A percentile compares a stretch with the other conserved stretches of the same genome.
Conservation (phyloP, 2,797 vertebrate genomes). For the Schizopygopsis pylzovi region DNA sequence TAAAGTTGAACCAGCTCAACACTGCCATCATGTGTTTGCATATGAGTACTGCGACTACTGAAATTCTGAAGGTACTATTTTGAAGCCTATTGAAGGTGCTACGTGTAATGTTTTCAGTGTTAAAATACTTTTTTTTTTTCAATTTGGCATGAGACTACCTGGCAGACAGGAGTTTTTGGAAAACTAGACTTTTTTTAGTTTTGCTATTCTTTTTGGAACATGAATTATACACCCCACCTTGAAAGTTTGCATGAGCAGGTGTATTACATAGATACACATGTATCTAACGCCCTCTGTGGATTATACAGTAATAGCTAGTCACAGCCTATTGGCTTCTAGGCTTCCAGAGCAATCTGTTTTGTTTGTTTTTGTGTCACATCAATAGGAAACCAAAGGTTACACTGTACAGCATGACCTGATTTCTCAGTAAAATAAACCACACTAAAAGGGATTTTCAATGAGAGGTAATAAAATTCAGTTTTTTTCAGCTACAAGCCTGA, state of each 20-base stretch:
- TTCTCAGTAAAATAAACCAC: constrained; percentile 14
- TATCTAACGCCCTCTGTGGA: constrained; percentile 7
- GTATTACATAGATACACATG: background rate
- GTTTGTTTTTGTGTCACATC: constrained; percentile 21
- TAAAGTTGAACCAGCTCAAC: constrained; percentile 46
- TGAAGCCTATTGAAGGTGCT: background rate
- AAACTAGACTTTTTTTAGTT: background rate
- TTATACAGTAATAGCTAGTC: background rate
- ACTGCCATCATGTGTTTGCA: constrained; percentile 69
- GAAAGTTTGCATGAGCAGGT: background rate
- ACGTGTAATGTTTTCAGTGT: background rate
- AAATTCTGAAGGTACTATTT: background rate
- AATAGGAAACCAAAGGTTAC: constrained; percentile 12
- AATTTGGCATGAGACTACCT: background rate
- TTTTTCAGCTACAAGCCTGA: background rate
- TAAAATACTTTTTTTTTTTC: background rate
- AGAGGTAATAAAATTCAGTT: background rate
- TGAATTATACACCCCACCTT: background rate
- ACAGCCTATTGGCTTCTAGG: constrained; percentile 1
- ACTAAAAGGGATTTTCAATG: background rate
- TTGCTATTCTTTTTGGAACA: background rate
- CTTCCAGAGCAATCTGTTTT: background rate
- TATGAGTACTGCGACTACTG: constrained; percentile 47
- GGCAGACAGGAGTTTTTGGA: background rate
- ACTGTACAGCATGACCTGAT: constrained; percentile 8